Evolutionary conservation across 2,113 vertebrate genomes (phyloP), one percentile per base, ranked within the genome.

Genomic region (Eptesicus fuscus): DNA sequence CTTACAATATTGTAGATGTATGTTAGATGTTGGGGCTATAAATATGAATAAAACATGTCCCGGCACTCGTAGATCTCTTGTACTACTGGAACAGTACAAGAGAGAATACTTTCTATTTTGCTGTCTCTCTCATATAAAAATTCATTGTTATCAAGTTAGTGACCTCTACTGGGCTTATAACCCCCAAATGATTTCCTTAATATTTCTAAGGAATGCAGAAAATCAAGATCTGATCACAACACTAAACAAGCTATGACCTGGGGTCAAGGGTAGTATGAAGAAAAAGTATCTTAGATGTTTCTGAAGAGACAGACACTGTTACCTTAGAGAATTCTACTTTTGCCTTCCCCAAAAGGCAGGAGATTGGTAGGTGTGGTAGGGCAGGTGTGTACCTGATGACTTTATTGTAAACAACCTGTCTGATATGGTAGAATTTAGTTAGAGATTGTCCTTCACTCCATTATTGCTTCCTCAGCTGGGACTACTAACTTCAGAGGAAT

Each of bases 141-240:
- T 22, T 2, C 28, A 69, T 0, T 71, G 20, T 94, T 47, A 40
- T 76, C 44, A 85, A 71, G 20, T 94, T 84, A 76, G 42, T 89
- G 74, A 85, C 70, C 44, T 85, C 51, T 85, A 14, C 18, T 86
- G 44, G 47, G 56, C 94, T 91, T 89, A 79, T 79, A 67, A 91
- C 22, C 53, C 32, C 49, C 42, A 86, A 70, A 83, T 82, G 37
- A 71, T 82, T 83, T 32, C 32, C 35, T 83, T 93, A 22, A 6
- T 92, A 44, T 92, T 82, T 73, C 25, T 69, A 42, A 96, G 59
- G 79, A 94, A 83, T 91, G 79, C 30, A 59, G 91, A 91, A 79
- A 94, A 87, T 71, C 74, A 83, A 35, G 78, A 88, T 91, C 32
- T 96, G 42, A 71, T 92, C 30, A 49, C 18, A 56, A 22, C 53